Base-by-base conservation (phyloP, 2,113 vertebrate species). In the Nesoenas mayeri region DNA sequence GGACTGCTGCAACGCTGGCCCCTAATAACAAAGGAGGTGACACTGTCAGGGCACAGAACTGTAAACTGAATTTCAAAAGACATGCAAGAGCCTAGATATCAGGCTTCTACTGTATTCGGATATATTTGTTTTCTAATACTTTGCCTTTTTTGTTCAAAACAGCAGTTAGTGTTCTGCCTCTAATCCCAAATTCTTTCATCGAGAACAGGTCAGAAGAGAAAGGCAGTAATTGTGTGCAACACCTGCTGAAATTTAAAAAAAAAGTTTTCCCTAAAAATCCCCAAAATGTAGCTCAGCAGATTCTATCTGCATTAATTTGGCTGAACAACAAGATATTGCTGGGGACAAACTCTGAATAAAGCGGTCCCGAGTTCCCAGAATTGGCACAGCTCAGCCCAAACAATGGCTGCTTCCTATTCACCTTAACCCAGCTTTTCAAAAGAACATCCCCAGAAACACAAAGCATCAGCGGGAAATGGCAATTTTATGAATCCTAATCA, bases 401-500 rank as follows among this genome's bases (percentile, higher is more conserved):
- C 98, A 98, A 98, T 98, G 97, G 98, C 97, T 85, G 97, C 97
- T 98, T 98, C 97, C 98, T 96, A 95, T 97, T 97, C 97, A 97
- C 98, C 98, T 98, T 98, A 96, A 97, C 98, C 98, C 97, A 48
- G 97, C 98, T 97, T 98, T 98, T 98, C 97, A 97, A 97, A 98
- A 97, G 98, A 98, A 97, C 97, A 98, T 97, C 98, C 97, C 97
- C 97, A 97, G 96, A 97, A 98, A 98, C 97, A 98, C 98, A 98
- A 98, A 97, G 98, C 97, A 95, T 97, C 98, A 98, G 98, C 97
- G 98, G 98, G 98, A 98, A 98, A 98, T 98, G 98, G 98, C 98
- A 98, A 98, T 98, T 98, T 98, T 98, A 98, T 98, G 98, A 98
- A 98, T 98, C 98, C 98, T 98, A 98, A 98, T 98, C 98, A 98